Conservation (phyloP, 2,888 invertebrate species). For the Tenodera sinensis region DNA sequence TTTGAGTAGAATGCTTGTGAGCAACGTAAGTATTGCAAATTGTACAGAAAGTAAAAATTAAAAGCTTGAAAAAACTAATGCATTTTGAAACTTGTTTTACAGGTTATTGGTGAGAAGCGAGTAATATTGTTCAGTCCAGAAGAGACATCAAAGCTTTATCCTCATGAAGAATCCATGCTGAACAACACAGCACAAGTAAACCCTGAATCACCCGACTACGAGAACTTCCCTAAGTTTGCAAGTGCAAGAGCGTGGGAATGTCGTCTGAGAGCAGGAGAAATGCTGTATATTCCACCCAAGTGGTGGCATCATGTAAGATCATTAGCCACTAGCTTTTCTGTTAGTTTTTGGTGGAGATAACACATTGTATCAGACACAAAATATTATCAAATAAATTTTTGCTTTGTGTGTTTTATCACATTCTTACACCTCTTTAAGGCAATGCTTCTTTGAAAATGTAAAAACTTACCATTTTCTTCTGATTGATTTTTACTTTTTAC, state of each 20-base stretch:
- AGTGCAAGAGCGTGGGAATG: conserved; percentile 64
- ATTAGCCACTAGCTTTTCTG: conserved; percentile 85
- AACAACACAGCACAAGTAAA: conserved; percentile 90
- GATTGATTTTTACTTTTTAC: too few relatives aligned
- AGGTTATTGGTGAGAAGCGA: conserved; percentile 85
- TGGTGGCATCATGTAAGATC: conserved; percentile 98
- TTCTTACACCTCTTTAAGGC: too few relatives aligned
- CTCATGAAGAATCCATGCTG: conserved; percentile 72
- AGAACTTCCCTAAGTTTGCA: conserved; percentile 66
- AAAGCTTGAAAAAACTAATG: background rate
- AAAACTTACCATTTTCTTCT: too few relatives aligned
- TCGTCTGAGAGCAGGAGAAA: conserved; percentile 76
- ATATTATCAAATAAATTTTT: background rate
- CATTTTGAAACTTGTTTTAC: conserved; percentile 33
- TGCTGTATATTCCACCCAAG: conserved; percentile 89
- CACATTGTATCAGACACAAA: background rate
- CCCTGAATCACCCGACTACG: conserved; percentile 70
- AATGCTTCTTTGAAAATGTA: too few relatives aligned
- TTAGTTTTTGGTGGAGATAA: conserved; percentile 96
- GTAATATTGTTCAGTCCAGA: conserved; percentile 77
- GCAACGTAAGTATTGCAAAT: too few relatives aligned
- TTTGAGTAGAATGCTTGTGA: too few relatives aligned
- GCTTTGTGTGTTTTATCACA: too few relatives aligned
- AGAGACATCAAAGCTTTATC: conserved; percentile 71
- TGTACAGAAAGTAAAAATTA: too few relatives aligned